Percentiles rank a stretch among this genome's conserved stretches.
Conservation (phyloP, 1,140 invertebrate genomes). For the Luehdorfia chinensis region DNA sequence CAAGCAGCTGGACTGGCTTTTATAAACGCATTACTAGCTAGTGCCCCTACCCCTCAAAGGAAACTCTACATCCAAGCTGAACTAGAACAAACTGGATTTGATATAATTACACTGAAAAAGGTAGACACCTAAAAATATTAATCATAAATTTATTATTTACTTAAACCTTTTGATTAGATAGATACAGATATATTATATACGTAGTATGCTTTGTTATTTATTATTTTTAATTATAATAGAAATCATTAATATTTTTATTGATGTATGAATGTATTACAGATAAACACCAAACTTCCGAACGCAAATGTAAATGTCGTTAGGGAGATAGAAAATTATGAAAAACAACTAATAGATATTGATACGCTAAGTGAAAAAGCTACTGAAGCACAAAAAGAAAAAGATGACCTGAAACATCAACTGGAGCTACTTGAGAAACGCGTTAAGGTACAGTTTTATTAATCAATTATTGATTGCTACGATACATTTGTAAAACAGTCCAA, state of each 20-base stretch:
- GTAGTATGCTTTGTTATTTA: too few species aligned
- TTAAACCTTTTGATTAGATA: too few species aligned
- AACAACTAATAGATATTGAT: slow-evolving; percentile 85
- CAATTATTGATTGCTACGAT: neutral
- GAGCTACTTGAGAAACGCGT: slow-evolving; percentile 83
- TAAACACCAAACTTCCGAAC: slow-evolving; percentile 53
- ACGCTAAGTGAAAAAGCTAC: slow-evolving; percentile 77
- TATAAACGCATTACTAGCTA: slow-evolving; percentile 89
- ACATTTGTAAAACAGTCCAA: too few species aligned
- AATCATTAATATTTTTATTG: too few species aligned
- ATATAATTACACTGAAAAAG: slow-evolving; percentile 84
- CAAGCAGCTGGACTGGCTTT: slow-evolving; percentile 91
- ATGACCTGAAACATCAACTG: slow-evolving; percentile 79
- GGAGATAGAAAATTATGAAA: slow-evolving; percentile 85
- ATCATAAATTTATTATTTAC: too few species aligned
- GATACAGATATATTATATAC: too few species aligned
- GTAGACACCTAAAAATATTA: too few species aligned
- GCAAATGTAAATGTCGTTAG: slow-evolving; percentile 76
- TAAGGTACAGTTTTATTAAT: slow-evolving; percentile 75
- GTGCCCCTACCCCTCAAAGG: slow-evolving; percentile 84
- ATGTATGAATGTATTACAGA: too few species aligned
- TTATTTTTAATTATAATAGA: too few species aligned
- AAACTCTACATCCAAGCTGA: slow-evolving; percentile 94
- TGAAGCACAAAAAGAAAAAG: slow-evolving; percentile 78
- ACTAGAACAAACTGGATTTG: slow-evolving; percentile 89